Evolutionary conservation across 2,797 vertebrate genomes (phyloP), one percentile per base, ranked within the genome.

Genomic region (Hypotaenidia philippensis): DNA sequence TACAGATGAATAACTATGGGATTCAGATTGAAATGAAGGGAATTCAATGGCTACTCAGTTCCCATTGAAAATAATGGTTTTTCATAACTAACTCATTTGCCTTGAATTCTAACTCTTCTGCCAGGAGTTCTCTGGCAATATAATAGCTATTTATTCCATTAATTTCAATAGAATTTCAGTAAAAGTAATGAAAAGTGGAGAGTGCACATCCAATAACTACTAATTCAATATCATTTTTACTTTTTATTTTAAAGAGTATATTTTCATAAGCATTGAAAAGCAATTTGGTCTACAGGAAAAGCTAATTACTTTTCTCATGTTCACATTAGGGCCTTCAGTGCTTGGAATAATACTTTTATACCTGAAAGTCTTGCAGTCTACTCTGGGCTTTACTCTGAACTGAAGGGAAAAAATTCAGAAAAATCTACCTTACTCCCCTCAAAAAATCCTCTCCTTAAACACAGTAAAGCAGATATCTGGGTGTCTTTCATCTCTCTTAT

Each of bases 11-110:
- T 44, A 93, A 36, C 59, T 55, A 45, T 44, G 53, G 25, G 86
- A 96, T 65, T 93, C 52, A 92, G 32, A 45, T 66, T 86, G 45
- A 90, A 93, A 91, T 84, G 31, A 94, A 94, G 36, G 9, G 57
- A 95, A 94, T 93, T 96, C 65, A 97, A 87, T 80, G 95, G 81
- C 49, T 92, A 57, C 21, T 32, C 53, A 69, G 55, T 93, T 94
- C 52, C 64, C 20, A 32, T 17, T 91, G 88, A 92, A 95, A 94
- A 94, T 76, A 80, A 87, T 83, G 36, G 13, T 44, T 88, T 88
- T 93, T 91, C 63, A 50, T 93, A 94, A 95, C 72, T 63, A 95
- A 92, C 49, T 50, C 41, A 65, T 89, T 64, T 87, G 79, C 92
- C 91, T 83, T 57, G 34, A 97, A 94, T 95, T 57, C 64, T 69